Conservation (phyloP, 2,888 invertebrate genomes). For the Yponomeuta plumbellus region DNA sequence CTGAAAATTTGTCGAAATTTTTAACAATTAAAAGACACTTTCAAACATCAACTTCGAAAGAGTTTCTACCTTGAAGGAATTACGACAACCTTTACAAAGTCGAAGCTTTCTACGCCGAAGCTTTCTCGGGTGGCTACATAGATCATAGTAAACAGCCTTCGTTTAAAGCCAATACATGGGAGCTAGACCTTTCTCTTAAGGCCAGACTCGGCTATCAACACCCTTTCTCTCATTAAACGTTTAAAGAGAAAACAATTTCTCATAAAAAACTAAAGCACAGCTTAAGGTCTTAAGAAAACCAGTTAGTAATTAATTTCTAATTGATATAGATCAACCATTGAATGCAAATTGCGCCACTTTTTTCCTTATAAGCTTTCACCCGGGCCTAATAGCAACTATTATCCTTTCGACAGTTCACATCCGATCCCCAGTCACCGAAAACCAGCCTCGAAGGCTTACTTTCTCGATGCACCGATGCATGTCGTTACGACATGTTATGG, state of each 20-base stretch:
- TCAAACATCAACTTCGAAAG: no score
- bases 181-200: slow-evolving; percentile 11
- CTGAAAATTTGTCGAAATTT: no score
- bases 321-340: not conserved
- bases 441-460: slow-evolving; percentile 34
- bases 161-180: slow-evolving; percentile 5
- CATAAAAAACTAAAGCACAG: not conserved
- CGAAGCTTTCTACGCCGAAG: not conserved
- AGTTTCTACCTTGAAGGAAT: no score
- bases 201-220: not conserved
- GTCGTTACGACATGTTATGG: slow-evolving; percentile 47
- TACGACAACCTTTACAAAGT: not conserved
- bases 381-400: not conserved
- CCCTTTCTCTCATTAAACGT: slow-evolving; percentile 6
- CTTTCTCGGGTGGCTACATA: not conserved
- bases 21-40: no score
- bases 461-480: slow-evolving; percentile 70
- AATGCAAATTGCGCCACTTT: not conserved
- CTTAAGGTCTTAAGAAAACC: not conserved
- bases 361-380: not conserved
- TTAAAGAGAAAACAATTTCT: not conserved
- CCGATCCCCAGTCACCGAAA: slow-evolving; percentile 1
- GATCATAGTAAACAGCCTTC: not conserved
- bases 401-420: not conserved
- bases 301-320: not conserved